These are phyloP conservation scores for Anguilla obscura DNA, from an alignment of 2,797 vertebrate genomes.

Conservation along the genomic window DNA sequence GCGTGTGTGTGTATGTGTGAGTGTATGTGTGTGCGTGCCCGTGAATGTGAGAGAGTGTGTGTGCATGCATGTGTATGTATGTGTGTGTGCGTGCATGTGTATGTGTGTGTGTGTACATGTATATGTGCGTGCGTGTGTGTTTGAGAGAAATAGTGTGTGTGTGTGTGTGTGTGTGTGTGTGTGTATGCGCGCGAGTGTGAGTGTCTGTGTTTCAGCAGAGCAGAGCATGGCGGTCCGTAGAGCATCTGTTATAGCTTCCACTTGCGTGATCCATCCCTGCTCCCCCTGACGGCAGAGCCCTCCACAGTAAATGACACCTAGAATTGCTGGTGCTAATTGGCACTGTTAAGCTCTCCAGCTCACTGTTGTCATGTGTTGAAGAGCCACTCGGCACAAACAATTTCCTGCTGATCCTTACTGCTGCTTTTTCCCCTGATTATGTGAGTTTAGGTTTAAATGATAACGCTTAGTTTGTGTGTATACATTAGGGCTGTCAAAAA, in stretches of 20 bases:
- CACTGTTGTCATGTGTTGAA: slow-evolving; percentile 61
- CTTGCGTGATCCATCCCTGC: slow-evolving; percentile 32
- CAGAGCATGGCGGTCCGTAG: neutral
- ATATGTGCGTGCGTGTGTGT: neutral
- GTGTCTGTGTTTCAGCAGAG: neutral
- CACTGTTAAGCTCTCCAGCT: slow-evolving; percentile 34
- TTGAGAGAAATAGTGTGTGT: neutral
- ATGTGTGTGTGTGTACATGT: neutral
- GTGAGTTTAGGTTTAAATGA: slow-evolving; percentile 58
- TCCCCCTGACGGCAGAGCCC: slow-evolving; percentile 35
- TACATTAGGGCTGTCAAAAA: no score
- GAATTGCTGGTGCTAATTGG: slow-evolving; percentile 45
- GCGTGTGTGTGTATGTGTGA: slow-evolving; percentile 10
- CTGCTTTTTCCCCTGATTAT: slow-evolving; percentile 51
- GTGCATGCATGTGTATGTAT: slow-evolving; percentile 2
- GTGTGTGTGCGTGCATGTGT: slow-evolving; percentile 13
- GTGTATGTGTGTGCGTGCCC: slow-evolving; percentile 26
- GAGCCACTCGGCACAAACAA: slow-evolving; percentile 64
- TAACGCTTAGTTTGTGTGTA: neutral
- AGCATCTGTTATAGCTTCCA: slow-evolving; percentile 35
- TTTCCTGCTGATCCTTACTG: slow-evolving; percentile 49
- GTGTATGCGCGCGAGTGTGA: slow-evolving; percentile 13
- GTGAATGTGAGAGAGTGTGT: neutral
- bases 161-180: slow-evolving; percentile 7
- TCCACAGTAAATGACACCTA: slow-evolving; percentile 39